Evolutionary conservation across 2,797 vertebrate species (phyloP).

Genomic region (Acipenser ruthenus): DNA sequence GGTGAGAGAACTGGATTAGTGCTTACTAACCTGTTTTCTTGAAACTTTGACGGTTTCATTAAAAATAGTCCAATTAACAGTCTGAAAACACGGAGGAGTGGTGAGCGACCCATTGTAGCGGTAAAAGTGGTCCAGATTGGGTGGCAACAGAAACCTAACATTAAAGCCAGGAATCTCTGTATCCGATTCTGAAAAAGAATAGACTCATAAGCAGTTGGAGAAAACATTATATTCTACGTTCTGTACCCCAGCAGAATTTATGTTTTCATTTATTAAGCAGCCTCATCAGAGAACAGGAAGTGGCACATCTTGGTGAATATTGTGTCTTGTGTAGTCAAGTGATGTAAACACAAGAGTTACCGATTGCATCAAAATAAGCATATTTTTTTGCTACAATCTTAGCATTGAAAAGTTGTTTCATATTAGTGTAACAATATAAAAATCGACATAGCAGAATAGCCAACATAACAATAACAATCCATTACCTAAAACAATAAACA

Average conservation of each 20-base stretch:
- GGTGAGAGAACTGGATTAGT: neutral
- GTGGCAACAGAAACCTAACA: conserved; percentile 37
- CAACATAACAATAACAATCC: too few species aligned
- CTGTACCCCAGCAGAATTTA: neutral
- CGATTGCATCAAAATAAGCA: too few species aligned
- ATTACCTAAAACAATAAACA: too few species aligned
- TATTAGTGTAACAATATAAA: too few species aligned
- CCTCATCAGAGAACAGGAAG: neutral
- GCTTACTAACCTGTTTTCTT: conserved; percentile 36
- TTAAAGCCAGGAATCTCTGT: conserved; percentile 43
- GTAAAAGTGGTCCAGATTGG: conserved; percentile 39
- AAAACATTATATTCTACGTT: neutral
- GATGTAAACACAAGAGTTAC: neutral
- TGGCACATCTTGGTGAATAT: neutral
- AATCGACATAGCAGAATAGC: too few species aligned
- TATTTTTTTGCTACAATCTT: too few species aligned
- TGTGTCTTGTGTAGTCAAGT: neutral
- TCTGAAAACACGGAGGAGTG: conserved; percentile 45
- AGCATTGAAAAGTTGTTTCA: too few species aligned
- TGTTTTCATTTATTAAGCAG: neutral
- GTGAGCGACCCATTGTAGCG: conserved; percentile 45
- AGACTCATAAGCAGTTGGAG: neutral
- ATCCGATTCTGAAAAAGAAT: conserved; percentile 29
- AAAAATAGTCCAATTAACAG: conserved; percentile 48
- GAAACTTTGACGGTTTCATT: conserved; percentile 43